phyloP scores from a whole-genome alignment of 1,140 invertebrate species.

The Wiebesia pumilae region DNA sequence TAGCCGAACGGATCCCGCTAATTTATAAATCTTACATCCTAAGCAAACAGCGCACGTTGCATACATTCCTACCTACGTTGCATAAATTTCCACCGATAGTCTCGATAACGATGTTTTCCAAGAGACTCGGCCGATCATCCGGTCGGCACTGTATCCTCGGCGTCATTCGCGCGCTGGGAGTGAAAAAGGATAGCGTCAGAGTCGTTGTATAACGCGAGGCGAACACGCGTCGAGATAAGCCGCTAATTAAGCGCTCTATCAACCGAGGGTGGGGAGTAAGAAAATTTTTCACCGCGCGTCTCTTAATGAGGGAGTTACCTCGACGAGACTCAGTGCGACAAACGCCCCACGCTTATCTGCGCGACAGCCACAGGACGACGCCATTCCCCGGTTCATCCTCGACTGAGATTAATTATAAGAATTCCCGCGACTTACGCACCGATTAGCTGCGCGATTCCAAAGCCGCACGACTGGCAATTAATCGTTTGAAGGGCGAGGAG shows the following conservation, averaged over 20 bases:
- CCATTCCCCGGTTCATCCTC: not conserved
- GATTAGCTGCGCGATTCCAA: not conserved
- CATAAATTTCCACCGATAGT: not conserved
- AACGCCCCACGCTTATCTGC: not conserved
- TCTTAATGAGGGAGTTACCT: no score
- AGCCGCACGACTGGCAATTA: not conserved
- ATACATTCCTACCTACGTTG: no score
- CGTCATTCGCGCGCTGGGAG: not conserved
- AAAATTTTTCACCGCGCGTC: not conserved
- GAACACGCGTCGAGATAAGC: not conserved
- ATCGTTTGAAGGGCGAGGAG: not conserved
- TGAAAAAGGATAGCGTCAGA: conserved; percentile 7
- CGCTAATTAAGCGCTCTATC: conserved; percentile 45
- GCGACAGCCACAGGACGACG: not conserved
- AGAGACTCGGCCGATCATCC: not conserved
- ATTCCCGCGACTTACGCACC: not conserved
- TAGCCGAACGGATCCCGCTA: not conserved
- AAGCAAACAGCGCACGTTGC: not conserved
- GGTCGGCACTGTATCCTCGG: not conserved
- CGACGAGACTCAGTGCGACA: not conserved
- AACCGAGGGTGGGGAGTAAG: no score
- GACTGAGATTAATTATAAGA: not conserved
- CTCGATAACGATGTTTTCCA: not conserved
- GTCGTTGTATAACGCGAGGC: not conserved
- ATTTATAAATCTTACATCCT: not conserved